These are phyloP conservation scores for Parnassius glacialis DNA, from an alignment of 2,888 invertebrate species.

Conservation along the genomic window DNA sequence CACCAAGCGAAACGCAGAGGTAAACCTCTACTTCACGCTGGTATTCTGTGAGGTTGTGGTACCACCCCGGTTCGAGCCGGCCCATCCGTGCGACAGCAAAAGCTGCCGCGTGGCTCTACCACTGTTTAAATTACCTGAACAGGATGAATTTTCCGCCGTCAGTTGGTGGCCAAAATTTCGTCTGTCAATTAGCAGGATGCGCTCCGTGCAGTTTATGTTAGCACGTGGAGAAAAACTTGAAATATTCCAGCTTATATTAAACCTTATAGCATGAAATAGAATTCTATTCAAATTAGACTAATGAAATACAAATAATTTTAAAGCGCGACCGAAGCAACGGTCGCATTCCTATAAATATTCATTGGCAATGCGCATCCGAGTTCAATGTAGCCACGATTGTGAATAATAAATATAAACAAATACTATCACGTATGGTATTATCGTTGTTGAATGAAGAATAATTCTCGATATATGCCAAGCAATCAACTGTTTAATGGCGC, in stretches of 20 bases:
- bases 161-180: no score
- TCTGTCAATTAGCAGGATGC: no score
- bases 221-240: no score
- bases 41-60: no score
- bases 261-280: not conserved
- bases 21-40: no score
- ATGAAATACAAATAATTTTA: conserved; percentile 26
- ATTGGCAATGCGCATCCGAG: conserved; percentile 22
- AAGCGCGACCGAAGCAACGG: conserved; percentile 21
- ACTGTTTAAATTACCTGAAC: no score
- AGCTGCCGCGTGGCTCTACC: no score
- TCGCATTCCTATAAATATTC: conserved; percentile 24
- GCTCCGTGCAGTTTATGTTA: no score
- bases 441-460: conserved; percentile 31
- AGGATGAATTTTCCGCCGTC: no score
- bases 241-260: not conserved
- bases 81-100: no score
- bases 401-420: conserved; percentile 28
- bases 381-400: conserved; percentile 28
- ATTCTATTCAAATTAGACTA: conserved; percentile 18
- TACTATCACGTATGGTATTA: conserved; percentile 28
- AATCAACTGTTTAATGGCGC: conserved; percentile 27
- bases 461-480: conserved; percentile 27
- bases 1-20: no score
- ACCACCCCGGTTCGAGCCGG: no score